Percentiles rank a stretch among this genome's conserved stretches.
Conservation (phyloP, 2,113 vertebrate species). For the Trinectes maculatus region DNA sequence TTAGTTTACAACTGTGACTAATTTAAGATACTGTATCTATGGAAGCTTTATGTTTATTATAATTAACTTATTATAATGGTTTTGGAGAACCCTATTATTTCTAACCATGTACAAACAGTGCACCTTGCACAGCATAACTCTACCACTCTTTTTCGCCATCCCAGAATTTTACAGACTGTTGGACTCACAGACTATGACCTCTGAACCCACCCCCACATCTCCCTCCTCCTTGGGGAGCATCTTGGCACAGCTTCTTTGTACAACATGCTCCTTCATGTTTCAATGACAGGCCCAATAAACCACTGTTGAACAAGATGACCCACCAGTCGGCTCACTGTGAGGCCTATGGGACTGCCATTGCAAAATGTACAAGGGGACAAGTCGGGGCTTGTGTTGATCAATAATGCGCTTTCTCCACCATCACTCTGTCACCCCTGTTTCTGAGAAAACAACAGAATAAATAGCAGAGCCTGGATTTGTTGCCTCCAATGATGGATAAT, state of each 20-base stretch:
- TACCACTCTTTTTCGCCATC: neutral
- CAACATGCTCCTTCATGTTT: slow-evolving; percentile 43
- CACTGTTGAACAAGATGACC: slow-evolving; percentile 56
- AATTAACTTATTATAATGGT: no score
- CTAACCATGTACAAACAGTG: neutral
- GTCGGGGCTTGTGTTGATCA: slow-evolving; percentile 72
- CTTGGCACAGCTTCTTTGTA: slow-evolving; percentile 22
- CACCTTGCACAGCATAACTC: slow-evolving; percentile 30
- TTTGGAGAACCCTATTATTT: no score
- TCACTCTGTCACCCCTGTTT: slow-evolving; percentile 66
- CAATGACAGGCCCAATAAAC: slow-evolving; percentile 65
- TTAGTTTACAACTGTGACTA: no score
- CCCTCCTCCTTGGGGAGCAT: slow-evolving; percentile 31
- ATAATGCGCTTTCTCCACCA: slow-evolving; percentile 65
- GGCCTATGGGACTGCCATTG: slow-evolving; percentile 60
- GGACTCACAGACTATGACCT: slow-evolving; percentile 35
- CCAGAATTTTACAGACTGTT: slow-evolving; percentile 21
- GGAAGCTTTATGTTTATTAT: no score
- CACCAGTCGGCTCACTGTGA: slow-evolving; percentile 34
- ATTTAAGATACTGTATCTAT: no score
- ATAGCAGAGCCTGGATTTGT: slow-evolving; percentile 64
- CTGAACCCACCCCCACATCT: slow-evolving; percentile 42
- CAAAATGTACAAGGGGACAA: slow-evolving; percentile 43
- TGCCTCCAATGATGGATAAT: slow-evolving; percentile 69
- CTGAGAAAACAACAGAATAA: slow-evolving; percentile 64